These are phyloP conservation scores for Melieria crassipennis DNA, from an alignment of 2,888 invertebrate genomes.

Conservation along the genomic window DNA sequence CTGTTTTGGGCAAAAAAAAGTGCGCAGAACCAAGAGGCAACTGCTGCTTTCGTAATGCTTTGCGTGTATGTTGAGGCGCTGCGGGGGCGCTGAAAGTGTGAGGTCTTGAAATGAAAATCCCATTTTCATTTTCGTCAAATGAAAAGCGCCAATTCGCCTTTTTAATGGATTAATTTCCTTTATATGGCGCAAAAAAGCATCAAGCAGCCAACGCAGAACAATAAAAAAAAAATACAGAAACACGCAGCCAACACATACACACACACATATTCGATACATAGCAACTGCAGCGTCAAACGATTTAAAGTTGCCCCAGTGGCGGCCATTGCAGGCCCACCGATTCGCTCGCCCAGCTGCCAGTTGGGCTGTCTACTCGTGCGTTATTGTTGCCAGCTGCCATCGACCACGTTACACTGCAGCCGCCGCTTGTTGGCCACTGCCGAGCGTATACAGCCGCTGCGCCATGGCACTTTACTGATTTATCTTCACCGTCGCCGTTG, in stretches of 20 bases:
- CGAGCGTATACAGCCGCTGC: not conserved
- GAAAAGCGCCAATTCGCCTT: constrained; percentile 36
- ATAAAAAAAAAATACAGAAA: constrained; percentile 19
- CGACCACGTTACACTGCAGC: not conserved
- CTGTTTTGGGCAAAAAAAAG: not conserved
- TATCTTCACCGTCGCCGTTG: not conserved
- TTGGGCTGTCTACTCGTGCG: not conserved
- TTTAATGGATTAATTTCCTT: constrained; percentile 45
- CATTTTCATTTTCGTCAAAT: constrained; percentile 33
- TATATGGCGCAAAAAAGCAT: constrained; percentile 5
- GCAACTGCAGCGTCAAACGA: constrained; percentile 29
- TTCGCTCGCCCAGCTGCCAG: not conserved
- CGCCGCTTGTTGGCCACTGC: not conserved
- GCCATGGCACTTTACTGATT: not conserved
- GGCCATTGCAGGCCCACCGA: not conserved
- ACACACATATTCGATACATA: constrained; percentile 5
- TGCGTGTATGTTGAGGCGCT: not conserved
- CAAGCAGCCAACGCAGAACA: not conserved
- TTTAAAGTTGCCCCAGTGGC: constrained; percentile 31
- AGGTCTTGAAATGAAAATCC: constrained; percentile 13
- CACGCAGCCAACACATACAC: not conserved
- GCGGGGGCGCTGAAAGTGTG: not conserved
- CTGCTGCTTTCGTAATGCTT: no score
- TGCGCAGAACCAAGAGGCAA: no score
- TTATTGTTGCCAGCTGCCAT: not conserved